Evolutionary conservation across 2,888 invertebrate species (phyloP), one percentile per base, ranked within the genome.

Genomic region (Leucoma salicis): DNA sequence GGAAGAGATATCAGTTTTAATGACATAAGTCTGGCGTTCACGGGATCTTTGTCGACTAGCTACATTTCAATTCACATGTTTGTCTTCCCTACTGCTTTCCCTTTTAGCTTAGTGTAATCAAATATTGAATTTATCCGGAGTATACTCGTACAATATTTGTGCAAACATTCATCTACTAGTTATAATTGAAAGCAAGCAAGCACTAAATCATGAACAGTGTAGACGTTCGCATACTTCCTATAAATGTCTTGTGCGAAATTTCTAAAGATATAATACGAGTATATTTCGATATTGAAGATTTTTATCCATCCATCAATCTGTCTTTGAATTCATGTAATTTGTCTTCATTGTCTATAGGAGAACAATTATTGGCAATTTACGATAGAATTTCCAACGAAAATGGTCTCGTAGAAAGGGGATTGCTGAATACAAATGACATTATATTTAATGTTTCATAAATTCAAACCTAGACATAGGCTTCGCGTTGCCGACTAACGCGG

Each of bases 171-270:
- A 21, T 25, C 15, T 29, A 13, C 31, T 41, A 43, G 25, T 46
- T 50, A 14, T 55, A 55, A 56, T 56, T 47, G 36, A 47, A 45
- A 41, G 39, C 51, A 59, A 55, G 59, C 56, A 47, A 18, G 18
- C 27, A 31, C 3, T 6, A 11, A 11, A 4, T n/a, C 11, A 11
- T 27, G 4, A 27, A 27, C 27, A 27, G n/a, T n/a, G n/a, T n/a
- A n/a, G n/a, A n/a, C n/a, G n/a, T n/a, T n/a, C n/a, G n/a, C n/a
- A n/a, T n/a, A n/a, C n/a, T n/a, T n/a, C n/a, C n/a, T n/a, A n/a
- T n/a, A n/a, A n/a, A n/a, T n/a, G n/a, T n/a, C n/a, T n/a, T n/a
- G n/a, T n/a, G n/a, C n/a, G n/a, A n/a, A n/a, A n/a, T n/a, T n/a
- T n/a, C n/a, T n/a, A n/a, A n/a, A n/a, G n/a, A n/a, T n/a, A n/a